Evolutionary conservation across 2,888 invertebrate species (phyloP).

Genomic region (Sarcophaga rosellei): DNA sequence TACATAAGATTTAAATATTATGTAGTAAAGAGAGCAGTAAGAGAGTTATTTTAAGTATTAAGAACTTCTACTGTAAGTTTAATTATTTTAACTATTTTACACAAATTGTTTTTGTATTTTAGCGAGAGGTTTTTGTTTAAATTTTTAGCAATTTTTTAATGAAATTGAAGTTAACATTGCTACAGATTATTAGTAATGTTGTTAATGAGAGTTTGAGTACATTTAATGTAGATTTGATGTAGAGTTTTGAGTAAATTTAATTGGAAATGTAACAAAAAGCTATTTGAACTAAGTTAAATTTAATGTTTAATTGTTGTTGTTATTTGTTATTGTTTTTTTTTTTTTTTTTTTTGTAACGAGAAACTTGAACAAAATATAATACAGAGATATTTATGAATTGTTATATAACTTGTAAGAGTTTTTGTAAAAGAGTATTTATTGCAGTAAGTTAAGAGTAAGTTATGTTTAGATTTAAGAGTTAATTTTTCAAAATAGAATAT

Average conservation of each 20-base stretch:
- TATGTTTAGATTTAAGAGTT: slow-evolving; percentile 27
- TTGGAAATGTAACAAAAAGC: slow-evolving; percentile 60
- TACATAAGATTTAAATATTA: no score
- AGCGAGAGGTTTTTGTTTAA: slow-evolving; percentile 27
- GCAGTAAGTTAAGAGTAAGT: slow-evolving; percentile 18
- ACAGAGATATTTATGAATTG: not conserved
- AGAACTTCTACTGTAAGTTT: slow-evolving; percentile 38
- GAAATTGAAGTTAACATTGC: slow-evolving; percentile 2
- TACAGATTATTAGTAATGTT: not conserved
- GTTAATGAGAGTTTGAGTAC: slow-evolving; percentile 18
- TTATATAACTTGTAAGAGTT: slow-evolving; percentile 39
- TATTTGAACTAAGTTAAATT: slow-evolving; percentile 48
- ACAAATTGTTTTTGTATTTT: slow-evolving; percentile 6
- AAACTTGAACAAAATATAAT: slow-evolving; percentile 58
- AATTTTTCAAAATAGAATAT: slow-evolving; percentile 39
- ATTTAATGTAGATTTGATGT: slow-evolving; percentile 25
- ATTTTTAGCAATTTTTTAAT: not conserved
- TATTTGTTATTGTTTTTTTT: not conserved
- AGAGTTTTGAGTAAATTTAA: slow-evolving; percentile 8
- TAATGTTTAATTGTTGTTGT: slow-evolving; percentile 24
- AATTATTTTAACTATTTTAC: not conserved
- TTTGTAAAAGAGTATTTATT: slow-evolving; percentile 42
- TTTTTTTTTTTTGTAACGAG: slow-evolving; percentile 57
- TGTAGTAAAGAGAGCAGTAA: no score
- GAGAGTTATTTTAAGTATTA: not conserved